Percentiles rank a stretch among this genome's conserved stretches.
Evolutionary conservation across 2,113 vertebrate genomes (phyloP).

Genomic region (Alces alces): DNA sequence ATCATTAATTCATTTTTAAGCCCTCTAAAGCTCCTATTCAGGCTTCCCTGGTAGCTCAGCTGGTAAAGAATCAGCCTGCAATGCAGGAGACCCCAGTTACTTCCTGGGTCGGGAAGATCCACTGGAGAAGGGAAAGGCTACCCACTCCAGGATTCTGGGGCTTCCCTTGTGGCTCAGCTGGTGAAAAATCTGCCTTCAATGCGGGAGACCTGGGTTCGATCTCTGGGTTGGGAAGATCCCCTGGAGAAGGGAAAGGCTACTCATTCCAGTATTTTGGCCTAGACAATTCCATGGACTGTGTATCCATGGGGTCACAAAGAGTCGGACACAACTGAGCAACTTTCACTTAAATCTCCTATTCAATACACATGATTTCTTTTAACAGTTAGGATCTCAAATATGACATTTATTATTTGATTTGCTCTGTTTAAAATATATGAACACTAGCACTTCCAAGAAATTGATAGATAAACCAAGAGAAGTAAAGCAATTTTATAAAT

Average conservation of each 20-base stretch:
- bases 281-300: not conserved
- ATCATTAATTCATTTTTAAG: not conserved
- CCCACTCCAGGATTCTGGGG: not conserved
- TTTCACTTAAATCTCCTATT: not conserved
- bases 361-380: not conserved
- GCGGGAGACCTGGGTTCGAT: fast-evolving
- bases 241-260: not conserved
- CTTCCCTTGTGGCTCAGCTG: not conserved
- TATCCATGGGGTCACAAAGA: not conserved
- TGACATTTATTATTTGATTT: not conserved
- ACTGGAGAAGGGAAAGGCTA: not conserved
- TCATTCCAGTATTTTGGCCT: not conserved
- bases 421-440: not conserved
- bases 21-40: not conserved
- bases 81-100: not conserved
- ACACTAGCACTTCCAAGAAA: not conserved
- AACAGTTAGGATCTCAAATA: not conserved
- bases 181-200: not conserved
- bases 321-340: not conserved
- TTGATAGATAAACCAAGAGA: not conserved
- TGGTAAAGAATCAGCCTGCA: not conserved
- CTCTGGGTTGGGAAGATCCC: not conserved
- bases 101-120: not conserved
- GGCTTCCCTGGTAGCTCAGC: not conserved
- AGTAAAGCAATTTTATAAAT: not conserved